These are phyloP conservation scores for Poecilus cupreus DNA, from an alignment of 2,888 invertebrate species.

Conservation along the genomic window DNA sequence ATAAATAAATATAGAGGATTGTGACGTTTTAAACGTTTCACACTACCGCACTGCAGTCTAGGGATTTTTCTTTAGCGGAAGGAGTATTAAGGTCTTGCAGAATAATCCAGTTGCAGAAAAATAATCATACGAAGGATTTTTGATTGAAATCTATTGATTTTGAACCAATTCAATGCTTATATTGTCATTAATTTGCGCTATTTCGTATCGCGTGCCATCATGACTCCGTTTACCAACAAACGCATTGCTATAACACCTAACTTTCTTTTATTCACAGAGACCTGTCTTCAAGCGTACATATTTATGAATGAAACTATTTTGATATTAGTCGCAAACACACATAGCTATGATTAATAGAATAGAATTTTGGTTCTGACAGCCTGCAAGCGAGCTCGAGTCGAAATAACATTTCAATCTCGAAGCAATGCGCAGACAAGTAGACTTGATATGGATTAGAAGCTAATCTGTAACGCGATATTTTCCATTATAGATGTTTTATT, in stretches of 20 bases:
- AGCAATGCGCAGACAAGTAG: background rate
- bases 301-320: slow-evolving; percentile 33
- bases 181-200: background rate
- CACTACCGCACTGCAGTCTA: too few species aligned
- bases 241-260: background rate
- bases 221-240: background rate
- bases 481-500: slow-evolving; percentile 18
- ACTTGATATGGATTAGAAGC: background rate
- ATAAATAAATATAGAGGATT: too few species aligned
- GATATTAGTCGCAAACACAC: background rate
- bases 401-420: slow-evolving; percentile 35
- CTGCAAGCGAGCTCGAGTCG: background rate
- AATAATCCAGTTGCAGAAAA: too few species aligned
- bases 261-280: slow-evolving; percentile 33
- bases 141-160: too few species aligned
- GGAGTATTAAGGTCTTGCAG: too few species aligned
- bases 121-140: too few species aligned
- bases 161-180: background rate
- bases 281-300: background rate
- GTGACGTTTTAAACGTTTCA: too few species aligned
- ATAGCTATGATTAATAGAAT: slow-evolving; percentile 37
- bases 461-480: slow-evolving; percentile 19
- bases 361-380: slow-evolving; percentile 25
- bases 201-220: background rate
- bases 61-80: too few species aligned